These are phyloP conservation scores for Takifugu bimaculatus DNA, from an alignment of 2,113 vertebrate species.

Conservation along the genomic window DNA sequence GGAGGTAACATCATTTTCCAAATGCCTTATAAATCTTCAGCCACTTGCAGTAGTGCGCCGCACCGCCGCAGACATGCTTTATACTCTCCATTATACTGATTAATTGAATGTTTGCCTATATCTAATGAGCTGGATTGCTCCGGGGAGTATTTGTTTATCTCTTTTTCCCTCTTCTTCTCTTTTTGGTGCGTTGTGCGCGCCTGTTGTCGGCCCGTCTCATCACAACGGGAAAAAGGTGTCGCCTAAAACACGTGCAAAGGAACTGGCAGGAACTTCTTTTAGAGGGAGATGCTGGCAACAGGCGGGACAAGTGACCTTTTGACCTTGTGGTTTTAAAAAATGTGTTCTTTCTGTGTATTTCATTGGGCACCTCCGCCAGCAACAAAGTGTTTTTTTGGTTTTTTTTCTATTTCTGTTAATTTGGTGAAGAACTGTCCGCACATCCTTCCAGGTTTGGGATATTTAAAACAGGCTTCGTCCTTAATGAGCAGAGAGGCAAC, in stretches of 20 bases:
- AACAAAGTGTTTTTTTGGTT: no score
- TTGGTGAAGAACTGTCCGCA: no score
- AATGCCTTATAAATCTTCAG: slow-evolving; percentile 44
- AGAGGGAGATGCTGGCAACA: no score
- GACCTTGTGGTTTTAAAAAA: no score
- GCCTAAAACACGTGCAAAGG: no score
- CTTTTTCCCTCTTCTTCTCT: slow-evolving; percentile 1
- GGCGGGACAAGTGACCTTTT: no score
- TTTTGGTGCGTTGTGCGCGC: not conserved
- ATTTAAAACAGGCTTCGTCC: not conserved
- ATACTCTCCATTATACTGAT: slow-evolving; percentile 52
- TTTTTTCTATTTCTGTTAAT: no score
- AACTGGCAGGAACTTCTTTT: no score
- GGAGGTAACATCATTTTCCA: slow-evolving; percentile 49
- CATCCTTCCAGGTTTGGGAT: no score
- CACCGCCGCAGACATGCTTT: slow-evolving; percentile 48
- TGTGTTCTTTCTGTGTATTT: no score
- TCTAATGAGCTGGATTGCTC: slow-evolving; percentile 53
- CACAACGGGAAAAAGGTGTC: no score
- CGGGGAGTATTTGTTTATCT: slow-evolving; percentile 28
- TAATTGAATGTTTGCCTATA: slow-evolving; percentile 64
- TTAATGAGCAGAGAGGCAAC: slow-evolving; percentile 27
- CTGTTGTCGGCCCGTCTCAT: slow-evolving; percentile 8
- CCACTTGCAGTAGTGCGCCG: slow-evolving; percentile 51
- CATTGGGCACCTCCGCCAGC: no score